Base-by-base conservation (phyloP, 2,113 vertebrate genomes). In the Gambusia holbrooki region DNA sequence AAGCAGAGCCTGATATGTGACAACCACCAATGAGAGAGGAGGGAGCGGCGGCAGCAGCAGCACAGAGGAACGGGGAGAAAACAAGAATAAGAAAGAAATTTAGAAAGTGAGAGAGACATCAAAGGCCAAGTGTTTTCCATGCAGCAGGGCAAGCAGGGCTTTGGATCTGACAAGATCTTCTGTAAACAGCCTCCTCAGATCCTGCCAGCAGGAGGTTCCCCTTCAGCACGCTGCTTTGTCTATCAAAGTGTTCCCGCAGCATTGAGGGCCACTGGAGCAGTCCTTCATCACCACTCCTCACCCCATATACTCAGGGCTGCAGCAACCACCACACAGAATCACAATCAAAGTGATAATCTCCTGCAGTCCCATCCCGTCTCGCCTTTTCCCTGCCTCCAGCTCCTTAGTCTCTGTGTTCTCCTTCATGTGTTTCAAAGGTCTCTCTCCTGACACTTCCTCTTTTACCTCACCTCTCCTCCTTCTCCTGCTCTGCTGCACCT, bases 121-220 rank as follows among this genome's bases (percentile, higher is more conserved):
- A 95, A 94, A 95, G 93, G 84, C 83, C 73, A 65, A 88, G 89
- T 91, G 89, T 88, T 93, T 92, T 90, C 90, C 88, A 90, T 92
- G 89, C 89, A 89, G 90, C 86, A 91, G 86, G 85, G 84, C 71
- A 80, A 91, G 75, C 84, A 28, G 84, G 75, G 84, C 89, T 92
- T 90, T 42, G 92, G 90, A 93, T 94, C 90, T 93, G 90, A 94
- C 93, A 91, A 90, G 90, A 79, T 86, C 79, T 72, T 93, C 92
- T 88, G 85, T 92, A 92, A 93, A 94, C 92, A 93, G 85, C 84
- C 83, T 91, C 80, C 93, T 92, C 89, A 92, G 92, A 94, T 93
- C 91, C 81, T 89, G 80, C 87, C 92, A 91, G 89, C 91, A 85
- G 89, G 92, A 87, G 86, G 90, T 87, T 92, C 87, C 89, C 87